Base-by-base conservation (phyloP, 2,888 invertebrate genomes). In the Exocentrus adspersus region DNA sequence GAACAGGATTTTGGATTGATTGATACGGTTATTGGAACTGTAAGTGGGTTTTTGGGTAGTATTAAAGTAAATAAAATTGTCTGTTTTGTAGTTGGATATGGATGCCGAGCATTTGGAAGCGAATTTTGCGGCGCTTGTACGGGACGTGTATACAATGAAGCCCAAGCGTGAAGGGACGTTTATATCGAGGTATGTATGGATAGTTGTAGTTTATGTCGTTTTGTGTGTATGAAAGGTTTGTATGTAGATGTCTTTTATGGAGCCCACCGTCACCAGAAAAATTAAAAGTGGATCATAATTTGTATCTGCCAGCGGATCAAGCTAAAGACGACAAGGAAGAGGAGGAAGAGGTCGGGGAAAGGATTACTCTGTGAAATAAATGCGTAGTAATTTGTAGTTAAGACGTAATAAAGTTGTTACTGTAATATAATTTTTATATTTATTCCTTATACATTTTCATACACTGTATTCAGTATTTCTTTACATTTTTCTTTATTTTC, bases 1-100 rank as follows among this genome's bases (percentile, higher is more conserved):
- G 91, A 92, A 75, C 87, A 88, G 62, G 88, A 90, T 78, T 94
- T 88, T 84, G 95, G 91, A 0, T 79, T 85, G 50, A 86, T 91
- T 7, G 85, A 89, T 67, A 85, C 90, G 0, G 81, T 86, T 20
- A 84, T 95, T 72, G 95, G 95, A 73, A 87, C 86, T 75, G 92
- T 92, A 82, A 82, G 84, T 80, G 53, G 9, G n/a, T n/a, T n/a
- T n/a, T n/a, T n/a, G n/a, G n/a, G n/a, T n/a, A n/a, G n/a, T n/a
- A n/a, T n/a, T n/a, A n/a, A n/a, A n/a, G n/a, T n/a, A n/a, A n/a
- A n/a, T n/a, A n/a, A n/a, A n/a, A n/a, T n/a, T n/a, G n/a, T n/a
- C n/a, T n/a, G n/a, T n/a, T n/a, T 84, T 85, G 63, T 80, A 93
- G 92, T 79, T 95, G 41, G 84, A 90, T 71, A 94, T 94, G 94